Evolutionary conservation across 2,113 vertebrate genomes (phyloP).

Genomic region (Centrocercus urophasianus): DNA sequence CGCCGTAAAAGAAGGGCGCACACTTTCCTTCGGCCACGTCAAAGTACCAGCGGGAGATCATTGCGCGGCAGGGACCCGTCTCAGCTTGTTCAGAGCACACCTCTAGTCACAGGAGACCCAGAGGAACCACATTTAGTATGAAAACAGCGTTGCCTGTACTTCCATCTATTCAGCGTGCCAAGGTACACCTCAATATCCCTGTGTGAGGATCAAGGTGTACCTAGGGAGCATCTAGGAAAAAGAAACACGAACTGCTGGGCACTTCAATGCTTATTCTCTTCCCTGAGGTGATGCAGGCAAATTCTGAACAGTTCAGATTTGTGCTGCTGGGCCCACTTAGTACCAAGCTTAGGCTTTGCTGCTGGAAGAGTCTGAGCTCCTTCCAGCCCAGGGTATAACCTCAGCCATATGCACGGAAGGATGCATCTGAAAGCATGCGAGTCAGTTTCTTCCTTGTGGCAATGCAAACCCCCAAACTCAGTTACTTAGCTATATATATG

Average conservation of each 20-base stretch:
- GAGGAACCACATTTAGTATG: slow-evolving; percentile 83
- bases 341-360: background rate
- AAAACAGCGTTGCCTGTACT: background rate
- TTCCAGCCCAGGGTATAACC: background rate
- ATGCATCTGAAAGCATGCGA: background rate
- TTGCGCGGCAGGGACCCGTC: slow-evolving; percentile 94
- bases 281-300: rapidly evolving
- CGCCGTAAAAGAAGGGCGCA: slow-evolving; percentile 96
- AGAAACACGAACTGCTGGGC: background rate
- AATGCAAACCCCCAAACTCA: background rate
- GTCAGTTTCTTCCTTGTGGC: background rate
- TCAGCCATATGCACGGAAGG: background rate
- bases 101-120: slow-evolving; percentile 88
- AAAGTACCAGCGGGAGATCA: slow-evolving; percentile 99
- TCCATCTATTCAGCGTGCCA: background rate
- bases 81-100: slow-evolving; percentile 96
- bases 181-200: background rate
- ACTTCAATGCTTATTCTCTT: background rate
- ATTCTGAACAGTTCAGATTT: background rate
- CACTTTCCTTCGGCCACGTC: slow-evolving; percentile 91
- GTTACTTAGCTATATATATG: background rate
- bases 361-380: background rate
- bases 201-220: background rate
- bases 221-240: background rate
- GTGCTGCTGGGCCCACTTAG: background rate